These are phyloP conservation scores for Tiliacea aurago DNA, from an alignment of 2,888 invertebrate genomes.

Conservation along the genomic window DNA sequence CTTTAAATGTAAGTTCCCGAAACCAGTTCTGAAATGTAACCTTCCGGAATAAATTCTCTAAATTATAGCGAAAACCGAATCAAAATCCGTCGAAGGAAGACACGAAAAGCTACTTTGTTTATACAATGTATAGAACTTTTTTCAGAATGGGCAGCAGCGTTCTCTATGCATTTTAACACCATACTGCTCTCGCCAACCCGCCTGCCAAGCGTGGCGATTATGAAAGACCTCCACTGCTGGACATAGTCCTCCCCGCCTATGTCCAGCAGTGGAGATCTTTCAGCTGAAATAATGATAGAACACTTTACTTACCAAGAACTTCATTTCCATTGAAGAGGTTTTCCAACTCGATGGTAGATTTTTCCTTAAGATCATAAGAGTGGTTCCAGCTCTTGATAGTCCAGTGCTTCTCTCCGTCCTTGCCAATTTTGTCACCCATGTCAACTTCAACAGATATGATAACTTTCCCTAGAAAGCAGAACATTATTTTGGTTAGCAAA, in stretches of 20 bases:
- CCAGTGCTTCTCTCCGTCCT: slow-evolving; percentile 76
- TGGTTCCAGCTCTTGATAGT: slow-evolving; percentile 71
- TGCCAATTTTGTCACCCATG: slow-evolving; percentile 66
- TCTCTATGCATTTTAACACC: too few species aligned
- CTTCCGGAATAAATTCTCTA: not conserved
- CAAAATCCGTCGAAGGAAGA: not conserved
- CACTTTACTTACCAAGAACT: slow-evolving; percentile 71
- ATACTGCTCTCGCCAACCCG: too few species aligned
- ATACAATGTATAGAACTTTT: not conserved
- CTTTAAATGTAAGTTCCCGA: not conserved
- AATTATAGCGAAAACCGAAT: not conserved
- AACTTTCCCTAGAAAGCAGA: slow-evolving; percentile 66
- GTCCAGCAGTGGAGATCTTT: too few species aligned
- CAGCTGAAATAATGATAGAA: too few species aligned
- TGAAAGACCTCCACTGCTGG: too few species aligned
- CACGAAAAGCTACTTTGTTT: not conserved
- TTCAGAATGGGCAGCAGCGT: too few species aligned
- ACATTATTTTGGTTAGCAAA: not conserved
- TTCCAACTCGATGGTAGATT: slow-evolving; percentile 73
- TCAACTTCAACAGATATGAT: slow-evolving; percentile 63
- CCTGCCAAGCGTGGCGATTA: too few species aligned
- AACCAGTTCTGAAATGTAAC: too few species aligned
- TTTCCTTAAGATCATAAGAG: slow-evolving; percentile 74
- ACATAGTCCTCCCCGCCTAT: too few species aligned
- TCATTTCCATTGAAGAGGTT: slow-evolving; percentile 80